Conservation (phyloP, 2,113 vertebrate species). For the Ellobius talpinus region DNA sequence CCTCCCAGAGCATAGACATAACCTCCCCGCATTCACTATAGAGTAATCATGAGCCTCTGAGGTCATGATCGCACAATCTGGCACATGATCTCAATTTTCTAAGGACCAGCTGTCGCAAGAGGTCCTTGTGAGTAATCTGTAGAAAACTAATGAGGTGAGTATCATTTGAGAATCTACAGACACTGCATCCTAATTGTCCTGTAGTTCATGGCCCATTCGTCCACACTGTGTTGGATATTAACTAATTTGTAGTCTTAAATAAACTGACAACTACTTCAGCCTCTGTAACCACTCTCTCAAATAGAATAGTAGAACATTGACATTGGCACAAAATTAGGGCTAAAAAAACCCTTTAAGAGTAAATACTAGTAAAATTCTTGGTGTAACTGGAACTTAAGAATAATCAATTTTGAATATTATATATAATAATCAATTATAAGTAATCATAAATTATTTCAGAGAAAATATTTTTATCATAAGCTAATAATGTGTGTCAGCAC, state of each 20-base stretch:
- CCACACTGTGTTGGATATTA: background rate
- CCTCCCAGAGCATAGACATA: background rate
- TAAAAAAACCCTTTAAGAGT: background rate
- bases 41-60: background rate
- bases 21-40: background rate
- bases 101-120: background rate
- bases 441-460: background rate
- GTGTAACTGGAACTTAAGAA: background rate
- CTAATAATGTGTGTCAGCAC: background rate
- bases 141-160: background rate
- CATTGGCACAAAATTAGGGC: background rate
- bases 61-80: background rate
- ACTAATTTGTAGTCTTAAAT: background rate
- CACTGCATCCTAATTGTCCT: conserved; percentile 16
- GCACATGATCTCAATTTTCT: background rate
- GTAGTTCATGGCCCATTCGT: background rate
- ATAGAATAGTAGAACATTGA: background rate
- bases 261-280: background rate
- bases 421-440: too few relatives aligned
- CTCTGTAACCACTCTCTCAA: background rate
- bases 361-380: background rate
- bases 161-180: background rate
- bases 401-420: background rate
- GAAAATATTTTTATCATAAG: background rate
- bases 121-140: background rate